These are phyloP conservation scores for Fundulus diaphanus DNA, from an alignment of 2,797 vertebrate genomes.

Conservation along the genomic window DNA sequence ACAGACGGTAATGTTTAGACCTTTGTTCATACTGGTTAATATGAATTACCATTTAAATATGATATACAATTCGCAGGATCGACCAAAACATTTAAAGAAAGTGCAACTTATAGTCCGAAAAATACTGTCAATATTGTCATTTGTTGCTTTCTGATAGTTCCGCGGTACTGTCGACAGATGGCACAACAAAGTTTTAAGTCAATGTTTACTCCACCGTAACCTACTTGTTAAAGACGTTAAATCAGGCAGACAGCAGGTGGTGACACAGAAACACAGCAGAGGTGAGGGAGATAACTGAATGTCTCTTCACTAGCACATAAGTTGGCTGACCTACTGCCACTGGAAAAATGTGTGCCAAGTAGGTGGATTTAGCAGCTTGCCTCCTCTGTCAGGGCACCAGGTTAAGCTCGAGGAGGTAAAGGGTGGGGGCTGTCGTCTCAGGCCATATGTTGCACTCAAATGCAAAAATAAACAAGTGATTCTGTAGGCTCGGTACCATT, in stretches of 20 bases:
- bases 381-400: constrained; percentile 43
- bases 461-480: constrained; percentile 5
- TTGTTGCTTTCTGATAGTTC: no score
- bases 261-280: constrained; percentile 9
- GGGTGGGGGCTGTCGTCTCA: constrained; percentile 34
- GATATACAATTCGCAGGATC: no score
- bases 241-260: constrained; percentile 25
- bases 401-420: constrained; percentile 66
- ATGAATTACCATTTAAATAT: no score
- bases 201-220: background rate
- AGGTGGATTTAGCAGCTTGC: constrained; percentile 24
- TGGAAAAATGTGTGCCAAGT: constrained; percentile 41
- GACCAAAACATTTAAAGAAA: no score
- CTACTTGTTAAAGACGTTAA: constrained; percentile 25
- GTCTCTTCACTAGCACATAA: constrained; percentile 14
- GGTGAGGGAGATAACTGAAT: background rate
- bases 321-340: constrained; percentile 26
- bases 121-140: no score
- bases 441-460: constrained; percentile 68
- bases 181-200: no score
- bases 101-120: no score
- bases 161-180: no score
- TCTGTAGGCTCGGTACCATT: constrained; percentile 25
- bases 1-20: no score
- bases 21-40: no score